Evolutionary conservation across 2,888 invertebrate genomes (phyloP).

Genomic region (Agonopterix arenella): DNA sequence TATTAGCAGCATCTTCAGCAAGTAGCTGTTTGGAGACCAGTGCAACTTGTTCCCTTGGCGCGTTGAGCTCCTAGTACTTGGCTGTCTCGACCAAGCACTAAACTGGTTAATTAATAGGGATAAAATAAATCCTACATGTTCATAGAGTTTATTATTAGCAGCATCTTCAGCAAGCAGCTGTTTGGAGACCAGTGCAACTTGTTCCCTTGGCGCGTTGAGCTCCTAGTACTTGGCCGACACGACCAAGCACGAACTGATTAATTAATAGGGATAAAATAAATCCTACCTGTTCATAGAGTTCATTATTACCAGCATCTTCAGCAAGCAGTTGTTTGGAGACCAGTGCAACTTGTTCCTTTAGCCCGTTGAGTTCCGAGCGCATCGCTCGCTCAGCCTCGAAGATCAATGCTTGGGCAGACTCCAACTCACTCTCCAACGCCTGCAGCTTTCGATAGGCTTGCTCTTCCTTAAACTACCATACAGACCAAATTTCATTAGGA

Average conservation of each 20-base stretch:
- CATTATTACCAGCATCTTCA: slow-evolving; percentile 24
- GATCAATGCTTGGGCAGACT: slow-evolving; percentile 38
- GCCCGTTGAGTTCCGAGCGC: slow-evolving; percentile 42
- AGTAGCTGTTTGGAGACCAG: slow-evolving; percentile 39
- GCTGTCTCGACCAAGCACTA: no score
- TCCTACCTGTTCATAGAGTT: background rate
- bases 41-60: slow-evolving; percentile 41
- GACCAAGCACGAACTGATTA: no score
- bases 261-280: no score
- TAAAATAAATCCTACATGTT: no score
- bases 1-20: slow-evolving; percentile 26
- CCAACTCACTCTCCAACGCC: slow-evolving; percentile 34
- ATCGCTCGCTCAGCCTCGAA: slow-evolving; percentile 50
- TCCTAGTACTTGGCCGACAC: no score
- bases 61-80: slow-evolving; percentile 43
- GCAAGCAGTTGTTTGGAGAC: slow-evolving; percentile 38
- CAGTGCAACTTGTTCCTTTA: slow-evolving; percentile 41
- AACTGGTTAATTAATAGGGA: no score
- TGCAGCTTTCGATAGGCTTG: slow-evolving; percentile 40
- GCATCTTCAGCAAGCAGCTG: slow-evolving; percentile 40
- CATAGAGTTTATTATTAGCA: background rate
- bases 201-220: slow-evolving; percentile 23
- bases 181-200: slow-evolving; percentile 37
- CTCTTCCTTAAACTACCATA: slow-evolving; percentile 55
- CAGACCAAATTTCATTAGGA: background rate